These are phyloP conservation scores for Heliconius aoede DNA, from an alignment of 2,888 invertebrate genomes.

Conservation along the genomic window DNA sequence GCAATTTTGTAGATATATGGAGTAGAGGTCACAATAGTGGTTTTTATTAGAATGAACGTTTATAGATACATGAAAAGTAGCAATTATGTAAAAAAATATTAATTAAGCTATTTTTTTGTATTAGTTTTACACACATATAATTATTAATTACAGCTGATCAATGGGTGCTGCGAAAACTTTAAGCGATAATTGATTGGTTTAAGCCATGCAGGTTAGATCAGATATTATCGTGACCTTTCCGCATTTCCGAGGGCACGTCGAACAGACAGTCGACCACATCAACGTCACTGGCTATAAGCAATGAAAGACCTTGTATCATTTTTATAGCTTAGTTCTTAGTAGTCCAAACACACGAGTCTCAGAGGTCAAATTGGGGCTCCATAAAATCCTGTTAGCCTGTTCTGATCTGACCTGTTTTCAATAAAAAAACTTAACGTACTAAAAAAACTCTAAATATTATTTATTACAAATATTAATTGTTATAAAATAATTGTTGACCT, in stretches of 20 bases:
- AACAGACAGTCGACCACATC: not conserved
- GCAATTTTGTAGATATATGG: not conserved
- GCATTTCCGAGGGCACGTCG: not conserved
- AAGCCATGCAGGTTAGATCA: not conserved
- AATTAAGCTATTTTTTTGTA: not conserved
- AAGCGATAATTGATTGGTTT: conserved; percentile 2
- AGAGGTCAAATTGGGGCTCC: not conserved
- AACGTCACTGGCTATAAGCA: not conserved
- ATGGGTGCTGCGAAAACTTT: not conserved
- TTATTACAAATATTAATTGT: too few relatives aligned
- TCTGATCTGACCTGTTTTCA: too few relatives aligned
- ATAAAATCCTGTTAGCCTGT: not conserved
- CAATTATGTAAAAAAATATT: not conserved
- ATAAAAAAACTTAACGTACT: too few relatives aligned
- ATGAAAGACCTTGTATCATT: not conserved
- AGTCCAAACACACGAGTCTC: not conserved
- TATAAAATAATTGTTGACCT: too few relatives aligned
- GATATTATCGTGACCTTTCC: not conserved
- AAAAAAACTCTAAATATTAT: too few relatives aligned
- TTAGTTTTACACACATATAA: not conserved
- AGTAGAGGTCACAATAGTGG: not conserved
- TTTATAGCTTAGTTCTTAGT: not conserved
- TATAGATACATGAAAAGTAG: not conserved
- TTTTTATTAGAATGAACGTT: not conserved
- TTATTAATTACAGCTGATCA: not conserved